Evolutionary conservation across 2,888 invertebrate genomes (phyloP).

Genomic region (Slavum lentiscoides): DNA sequence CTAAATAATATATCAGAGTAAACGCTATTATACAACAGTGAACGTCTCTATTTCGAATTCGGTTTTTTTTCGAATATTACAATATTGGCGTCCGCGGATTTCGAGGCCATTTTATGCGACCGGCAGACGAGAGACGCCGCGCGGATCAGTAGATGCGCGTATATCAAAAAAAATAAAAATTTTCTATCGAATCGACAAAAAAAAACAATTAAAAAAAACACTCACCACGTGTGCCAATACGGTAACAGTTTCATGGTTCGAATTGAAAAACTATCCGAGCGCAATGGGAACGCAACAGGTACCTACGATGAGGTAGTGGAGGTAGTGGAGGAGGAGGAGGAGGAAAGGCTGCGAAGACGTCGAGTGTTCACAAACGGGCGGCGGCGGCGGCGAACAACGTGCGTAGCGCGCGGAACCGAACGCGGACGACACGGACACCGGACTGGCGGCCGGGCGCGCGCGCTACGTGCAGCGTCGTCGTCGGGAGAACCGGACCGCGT

Average conservation of each 20-base stretch:
- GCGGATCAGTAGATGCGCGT: too few species aligned
- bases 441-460: conserved; percentile 24
- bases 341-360: background rate
- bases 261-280: background rate
- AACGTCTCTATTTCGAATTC: too few species aligned
- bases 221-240: conserved; percentile 50
- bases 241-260: conserved; percentile 40
- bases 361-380: background rate
- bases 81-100: too few species aligned
- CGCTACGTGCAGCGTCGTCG: background rate
- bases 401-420: conserved; percentile 17
- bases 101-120: too few species aligned
- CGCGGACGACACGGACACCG: conserved; percentile 37
- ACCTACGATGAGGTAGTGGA: too few species aligned
- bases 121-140: too few species aligned
- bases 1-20: too few species aligned
- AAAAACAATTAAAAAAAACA: background rate
- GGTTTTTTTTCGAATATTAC: too few species aligned
- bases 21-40: too few species aligned
- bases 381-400: background rate
- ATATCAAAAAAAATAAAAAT: too few species aligned
- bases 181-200: too few species aligned
- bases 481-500: conserved; percentile 48
- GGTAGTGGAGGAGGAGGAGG: background rate
- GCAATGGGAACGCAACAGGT: too few species aligned